Base-by-base conservation (phyloP, 2,888 invertebrate genomes). In the Melanchra persicariae region DNA sequence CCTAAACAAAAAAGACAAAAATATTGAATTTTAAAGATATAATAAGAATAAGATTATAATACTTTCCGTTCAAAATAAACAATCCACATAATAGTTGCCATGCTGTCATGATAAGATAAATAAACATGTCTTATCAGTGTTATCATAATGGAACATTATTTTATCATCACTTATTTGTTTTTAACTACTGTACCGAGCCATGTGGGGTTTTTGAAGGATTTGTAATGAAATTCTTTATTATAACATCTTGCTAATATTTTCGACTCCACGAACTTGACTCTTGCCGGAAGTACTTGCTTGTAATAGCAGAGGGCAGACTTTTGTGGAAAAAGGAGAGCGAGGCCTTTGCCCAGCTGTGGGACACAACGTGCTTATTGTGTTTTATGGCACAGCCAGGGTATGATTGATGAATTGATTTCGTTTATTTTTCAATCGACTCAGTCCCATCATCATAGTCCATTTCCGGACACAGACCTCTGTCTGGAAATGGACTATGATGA, bases 91-190 rank as follows among this genome's bases (percentile, higher is more conserved):
- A 45, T 22, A 59, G 78, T 82, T 78, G 66, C 79, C 55, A 82
- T 57, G 59, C 51, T 26, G 43, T 34, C 37, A n/a, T 37, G 63
- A 77, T 80, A 78, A 77, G 82, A 79, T 77, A 77, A n/a, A n/a
- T n/a, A n/a, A n/a, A n/a, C 4, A 55, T 22, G 0, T 5, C 51
- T 0, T 72, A 75, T 72, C 72, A 22, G 0, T 43, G 24, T 73
- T 80, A 82, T 77, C 73, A 40, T 34, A 58, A 26, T 69, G 52
- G 49, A 61, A 73, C 43, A 70, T 72, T 54, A 51, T 59, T 68
- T 71, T 67, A 52, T 51, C 52, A 63, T 69, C 62, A 52, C 15
- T 62, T 70, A 77, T 77, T 77, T 82, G 55, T 66, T 72, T 77
- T 69, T 43, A 49, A 62, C 55, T 54, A 61, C 75, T 49, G 26